Conservation (phyloP, 2,888 invertebrate species). For the Stratiomys singularior region DNA sequence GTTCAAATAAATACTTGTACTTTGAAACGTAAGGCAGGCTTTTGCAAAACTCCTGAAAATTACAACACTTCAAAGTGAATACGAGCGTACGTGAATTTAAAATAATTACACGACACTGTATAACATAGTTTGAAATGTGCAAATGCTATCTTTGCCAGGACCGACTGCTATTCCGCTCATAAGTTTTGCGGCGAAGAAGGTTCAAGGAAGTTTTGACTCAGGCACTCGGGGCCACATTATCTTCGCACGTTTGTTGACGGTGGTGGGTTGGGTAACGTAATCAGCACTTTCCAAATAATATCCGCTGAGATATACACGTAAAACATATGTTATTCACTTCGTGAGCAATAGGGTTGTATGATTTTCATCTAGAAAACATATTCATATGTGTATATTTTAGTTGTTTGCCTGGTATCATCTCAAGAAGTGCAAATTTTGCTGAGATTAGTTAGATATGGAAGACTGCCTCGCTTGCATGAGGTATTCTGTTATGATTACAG, state of each 20-base stretch:
- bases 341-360: constrained; percentile 22
- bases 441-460: not conserved
- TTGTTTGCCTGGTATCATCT: not conserved
- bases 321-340: constrained; percentile 25
- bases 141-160: not conserved
- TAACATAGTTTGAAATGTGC: not conserved
- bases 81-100: constrained; percentile 34
- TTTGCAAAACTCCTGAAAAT: constrained; percentile 14
- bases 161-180: not conserved
- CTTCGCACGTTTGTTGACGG: constrained; percentile 15
- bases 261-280: constrained; percentile 8
- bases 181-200: not conserved
- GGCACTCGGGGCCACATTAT: constrained; percentile 20
- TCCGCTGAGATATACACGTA: constrained; percentile 37
- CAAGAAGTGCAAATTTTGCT: not conserved
- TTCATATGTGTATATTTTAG: not conserved
- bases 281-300: constrained; percentile 34
- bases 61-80: constrained; percentile 26
- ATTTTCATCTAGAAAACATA: not conserved
- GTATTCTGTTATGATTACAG: constrained; percentile 13
- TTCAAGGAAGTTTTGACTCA: not conserved
- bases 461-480: not conserved
- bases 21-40: too few relatives aligned
- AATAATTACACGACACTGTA: constrained; percentile 12
- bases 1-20: too few relatives aligned